Conservation (phyloP, 2,113 vertebrate species). For the Oncorhynchus kisutch region DNA sequence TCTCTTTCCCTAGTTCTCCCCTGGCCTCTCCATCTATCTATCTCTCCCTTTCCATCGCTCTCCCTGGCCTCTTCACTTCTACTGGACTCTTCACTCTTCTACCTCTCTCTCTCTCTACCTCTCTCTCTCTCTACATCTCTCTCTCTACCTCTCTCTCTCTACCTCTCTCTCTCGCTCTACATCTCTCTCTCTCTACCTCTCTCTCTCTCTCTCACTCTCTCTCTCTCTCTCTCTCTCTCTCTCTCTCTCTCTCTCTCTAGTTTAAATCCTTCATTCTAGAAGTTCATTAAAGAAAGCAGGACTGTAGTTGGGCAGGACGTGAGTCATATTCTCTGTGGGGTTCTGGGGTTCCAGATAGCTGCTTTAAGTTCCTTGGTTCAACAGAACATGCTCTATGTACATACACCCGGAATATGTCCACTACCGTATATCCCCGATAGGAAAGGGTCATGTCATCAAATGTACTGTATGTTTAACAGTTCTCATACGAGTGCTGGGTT, state of each 20-base stretch:
- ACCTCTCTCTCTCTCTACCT: too few species aligned
- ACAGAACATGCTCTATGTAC: too few species aligned
- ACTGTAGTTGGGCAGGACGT: conserved; percentile 21
- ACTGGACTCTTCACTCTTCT: too few species aligned
- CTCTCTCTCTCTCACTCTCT: too few species aligned
- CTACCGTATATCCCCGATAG: too few species aligned
- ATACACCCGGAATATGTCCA: too few species aligned
- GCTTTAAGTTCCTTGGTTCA: neutral
- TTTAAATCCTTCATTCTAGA: neutral
- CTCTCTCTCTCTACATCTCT: too few species aligned
- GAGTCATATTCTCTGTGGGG: neutral
- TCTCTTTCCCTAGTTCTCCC: neutral
- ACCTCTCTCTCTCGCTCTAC: too few species aligned
- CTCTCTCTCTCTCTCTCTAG: neutral
- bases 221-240: neutral
- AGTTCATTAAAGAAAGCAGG: neutral
- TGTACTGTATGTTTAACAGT: neutral
- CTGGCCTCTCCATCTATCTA: neutral
- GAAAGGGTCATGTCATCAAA: too few species aligned
- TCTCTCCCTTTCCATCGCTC: neutral
- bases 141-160: neutral
- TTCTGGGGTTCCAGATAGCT: neutral
- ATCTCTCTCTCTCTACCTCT: too few species aligned
- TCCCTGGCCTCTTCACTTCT: neutral
- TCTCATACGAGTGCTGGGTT: neutral